Conservation (phyloP, 2,113 vertebrate species). For the Nibea albiflora region DNA sequence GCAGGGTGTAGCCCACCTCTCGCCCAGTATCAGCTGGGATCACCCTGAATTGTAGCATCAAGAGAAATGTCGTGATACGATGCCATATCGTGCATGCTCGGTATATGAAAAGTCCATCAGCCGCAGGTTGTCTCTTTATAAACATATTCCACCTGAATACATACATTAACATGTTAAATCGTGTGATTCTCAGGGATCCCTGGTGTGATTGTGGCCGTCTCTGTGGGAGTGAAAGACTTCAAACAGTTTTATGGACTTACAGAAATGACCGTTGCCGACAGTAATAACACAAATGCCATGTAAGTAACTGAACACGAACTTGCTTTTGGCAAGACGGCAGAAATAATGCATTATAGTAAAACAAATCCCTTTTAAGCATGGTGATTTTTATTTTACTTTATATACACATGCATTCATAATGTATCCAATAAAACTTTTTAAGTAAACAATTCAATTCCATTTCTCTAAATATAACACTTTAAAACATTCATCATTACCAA, state of each 20-base stretch:
- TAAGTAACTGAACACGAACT: conserved; percentile 44
- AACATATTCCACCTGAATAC: not conserved
- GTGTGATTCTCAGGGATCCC: conserved; percentile 72
- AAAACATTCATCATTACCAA: too few species aligned
- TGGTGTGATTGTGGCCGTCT: conserved; percentile 60
- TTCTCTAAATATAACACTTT: too few species aligned
- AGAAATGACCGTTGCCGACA: conserved; percentile 25
- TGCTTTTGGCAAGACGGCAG: not conserved
- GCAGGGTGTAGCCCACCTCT: too few species aligned
- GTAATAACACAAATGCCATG: conserved; percentile 55
- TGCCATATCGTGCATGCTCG: not conserved
- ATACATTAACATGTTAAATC: not conserved
- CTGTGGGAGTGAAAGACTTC: conserved; percentile 45
- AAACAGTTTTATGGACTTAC: conserved; percentile 68
- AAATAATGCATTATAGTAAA: not conserved
- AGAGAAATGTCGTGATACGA: not conserved
- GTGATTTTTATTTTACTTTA: too few species aligned
- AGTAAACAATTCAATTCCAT: too few species aligned
- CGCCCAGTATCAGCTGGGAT: not conserved
- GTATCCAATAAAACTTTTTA: too few species aligned
- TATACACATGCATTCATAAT: too few species aligned
- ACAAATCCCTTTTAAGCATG: not conserved
- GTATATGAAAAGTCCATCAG: not conserved
- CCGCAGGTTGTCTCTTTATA: not conserved
- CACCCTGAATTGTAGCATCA: not conserved